Percentiles rank a stretch among this genome's conserved stretches.
phyloP scores from a whole-genome alignment of 2,888 invertebrate species.

The Plutella xylostella region DNA sequence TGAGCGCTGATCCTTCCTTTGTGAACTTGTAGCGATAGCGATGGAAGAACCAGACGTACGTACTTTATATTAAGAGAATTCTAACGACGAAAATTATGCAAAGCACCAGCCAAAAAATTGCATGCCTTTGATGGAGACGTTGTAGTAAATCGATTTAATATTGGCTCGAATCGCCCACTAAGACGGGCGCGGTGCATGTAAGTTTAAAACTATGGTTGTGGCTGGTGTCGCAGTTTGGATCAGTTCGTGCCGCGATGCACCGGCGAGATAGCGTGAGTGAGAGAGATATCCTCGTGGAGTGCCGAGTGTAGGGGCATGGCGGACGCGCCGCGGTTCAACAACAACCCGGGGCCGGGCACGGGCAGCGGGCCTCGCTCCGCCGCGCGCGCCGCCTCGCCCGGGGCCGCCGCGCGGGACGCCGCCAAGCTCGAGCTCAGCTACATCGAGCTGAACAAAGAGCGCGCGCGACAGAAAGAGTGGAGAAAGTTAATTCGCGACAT shows the following conservation, averaged over 20 bases:
- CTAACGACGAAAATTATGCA: conserved; percentile 9
- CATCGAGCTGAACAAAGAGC: conserved; percentile 63
- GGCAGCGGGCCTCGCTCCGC: conserved; percentile 25
- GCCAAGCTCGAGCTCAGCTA: conserved; percentile 58
- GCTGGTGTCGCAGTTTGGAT: conserved; percentile 47
- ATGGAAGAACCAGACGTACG: conserved; percentile 60
- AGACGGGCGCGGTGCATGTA: conserved; percentile 41
- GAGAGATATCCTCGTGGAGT: not conserved
- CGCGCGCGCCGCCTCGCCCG: conserved; percentile 43
- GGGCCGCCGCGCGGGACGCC: conserved; percentile 19
- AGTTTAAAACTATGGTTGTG: conserved; percentile 43
- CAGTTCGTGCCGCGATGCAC: conserved; percentile 48
- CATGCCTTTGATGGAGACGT: conserved; percentile 37
- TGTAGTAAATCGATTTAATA: conserved; percentile 50
- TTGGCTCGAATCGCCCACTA: conserved; percentile 40
- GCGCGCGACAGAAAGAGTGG: conserved; percentile 64
- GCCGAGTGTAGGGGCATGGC: conserved; percentile 4
- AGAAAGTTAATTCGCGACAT: conserved; percentile 69
- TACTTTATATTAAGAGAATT: conserved; percentile 24
- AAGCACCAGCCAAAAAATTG: conserved; percentile 35
- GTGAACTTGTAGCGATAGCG: conserved; percentile 32
- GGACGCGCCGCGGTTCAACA: not conserved
- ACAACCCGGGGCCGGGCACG: not conserved
- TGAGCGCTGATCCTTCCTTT: conserved; percentile 19
- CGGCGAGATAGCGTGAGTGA: conserved; percentile 41